A percentile compares a stretch with the other conserved stretches of the same genome.
phyloP scores from a whole-genome alignment of 2,888 invertebrate genomes.

The Aromia moschata region DNA sequence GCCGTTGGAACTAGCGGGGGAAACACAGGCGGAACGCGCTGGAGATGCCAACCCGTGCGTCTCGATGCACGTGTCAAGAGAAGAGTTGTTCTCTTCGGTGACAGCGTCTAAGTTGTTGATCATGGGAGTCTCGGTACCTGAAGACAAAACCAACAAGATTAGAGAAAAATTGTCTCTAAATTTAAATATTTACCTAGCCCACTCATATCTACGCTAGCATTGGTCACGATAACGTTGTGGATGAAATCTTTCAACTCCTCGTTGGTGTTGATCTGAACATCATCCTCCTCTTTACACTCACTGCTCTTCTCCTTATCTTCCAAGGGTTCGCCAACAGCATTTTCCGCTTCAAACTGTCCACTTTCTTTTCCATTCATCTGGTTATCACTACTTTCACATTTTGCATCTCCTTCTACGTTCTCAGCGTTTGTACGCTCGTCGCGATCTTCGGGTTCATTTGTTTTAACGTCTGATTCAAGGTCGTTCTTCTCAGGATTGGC shows the following conservation, averaged over 20 bases:
- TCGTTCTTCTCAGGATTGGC: slow-evolving; percentile 37
- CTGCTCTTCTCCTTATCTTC: not conserved
- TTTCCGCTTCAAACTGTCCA: slow-evolving; percentile 28
- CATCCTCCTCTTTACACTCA: slow-evolving; percentile 16
- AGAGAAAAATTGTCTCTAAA: too few species aligned
- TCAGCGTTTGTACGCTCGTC: slow-evolving; percentile 22
- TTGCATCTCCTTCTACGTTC: slow-evolving; percentile 34
- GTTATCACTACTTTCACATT: slow-evolving; percentile 30
- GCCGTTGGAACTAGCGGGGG: slow-evolving; percentile 91
- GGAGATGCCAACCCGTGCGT: slow-evolving; percentile 61
- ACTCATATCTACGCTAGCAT: slow-evolving; percentile 74
- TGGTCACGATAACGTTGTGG: slow-evolving; percentile 76
- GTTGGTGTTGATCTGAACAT: slow-evolving; percentile 28
- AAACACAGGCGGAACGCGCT: slow-evolving; percentile 72
- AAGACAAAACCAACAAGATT: too few species aligned
- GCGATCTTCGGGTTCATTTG: too few species aligned
- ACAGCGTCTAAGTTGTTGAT: slow-evolving; percentile 67
- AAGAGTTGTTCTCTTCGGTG: slow-evolving; percentile 67
- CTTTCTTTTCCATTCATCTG: slow-evolving; percentile 32
- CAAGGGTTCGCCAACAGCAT: slow-evolving; percentile 20
- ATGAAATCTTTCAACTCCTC: slow-evolving; percentile 55
- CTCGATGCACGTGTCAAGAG: slow-evolving; percentile 61
- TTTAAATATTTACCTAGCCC: slow-evolving; percentile 46
- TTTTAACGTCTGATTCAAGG: too few species aligned
- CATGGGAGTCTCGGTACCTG: slow-evolving; percentile 64